Base-by-base conservation (phyloP, 1,140 invertebrate genomes). In the Pachyrhynchus sulphureomaculatus region DNA sequence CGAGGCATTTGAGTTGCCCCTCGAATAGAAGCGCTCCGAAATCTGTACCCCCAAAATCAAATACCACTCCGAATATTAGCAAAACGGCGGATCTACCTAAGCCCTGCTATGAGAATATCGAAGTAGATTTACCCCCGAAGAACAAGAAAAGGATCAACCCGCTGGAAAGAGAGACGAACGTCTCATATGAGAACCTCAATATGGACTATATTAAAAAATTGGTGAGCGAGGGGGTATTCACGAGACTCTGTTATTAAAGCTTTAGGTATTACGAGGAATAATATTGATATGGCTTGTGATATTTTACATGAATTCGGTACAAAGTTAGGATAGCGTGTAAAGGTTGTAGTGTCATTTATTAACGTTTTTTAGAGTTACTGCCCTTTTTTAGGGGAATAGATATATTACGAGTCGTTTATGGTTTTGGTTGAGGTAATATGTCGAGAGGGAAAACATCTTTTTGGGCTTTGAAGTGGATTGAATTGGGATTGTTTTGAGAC, bases 241-340 rank as follows among this genome's bases (percentile, higher is more conserved):
- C 90, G 92, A 71, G 90, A 95, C 69, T 89, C 91, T 34, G 93
- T 95, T 0, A 90, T 95, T 33, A 83, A 93, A 67, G 93, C 94
- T 5, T 80, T 96, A 59, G 89, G 91, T 48, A 96, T 96, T 53
- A 92, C 93, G 1, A 83, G 90, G 52, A 96, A 96, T 77, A 91
- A 97, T 77, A 83, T 96, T 26, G 89, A 91, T 76, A 96, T 96
- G 93, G 93, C 93, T 21, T 89, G 92, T 79, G 92, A 96, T 78
- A 96, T 97, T 77, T 81, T 97, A 67, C 90, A 94, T 75, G 93
- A 95, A 76, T 97, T 96, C 78, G 92, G 82, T 9, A 85, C 84
- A n/a, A 87, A 87, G 71, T 64, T 77, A 61, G 74, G 74, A 73
- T 75, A 75, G 69, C 72, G 23, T 39, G 51, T n/a, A 47, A 13